phyloP scores from a whole-genome alignment of 1,140 invertebrate species.

The Thalassaphorura encarpata region DNA sequence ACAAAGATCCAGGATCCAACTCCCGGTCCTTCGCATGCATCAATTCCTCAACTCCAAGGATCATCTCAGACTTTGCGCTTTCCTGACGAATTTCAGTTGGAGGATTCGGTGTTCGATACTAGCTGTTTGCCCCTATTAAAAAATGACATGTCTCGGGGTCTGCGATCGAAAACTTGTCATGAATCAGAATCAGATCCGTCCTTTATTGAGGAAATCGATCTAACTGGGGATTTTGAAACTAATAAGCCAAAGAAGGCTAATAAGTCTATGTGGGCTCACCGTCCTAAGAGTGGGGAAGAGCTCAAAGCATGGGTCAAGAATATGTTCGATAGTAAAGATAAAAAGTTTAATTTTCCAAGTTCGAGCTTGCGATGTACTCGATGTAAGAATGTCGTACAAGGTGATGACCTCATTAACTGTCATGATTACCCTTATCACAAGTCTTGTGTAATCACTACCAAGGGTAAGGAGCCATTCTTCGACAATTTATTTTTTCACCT shows the following conservation, averaged over 20 bases:
- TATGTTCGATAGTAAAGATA: slow-evolving; percentile 3
- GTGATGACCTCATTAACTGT: background rate
- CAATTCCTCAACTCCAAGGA: background rate
- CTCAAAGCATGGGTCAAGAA: slow-evolving; percentile 16
- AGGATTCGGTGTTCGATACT: too few species aligned
- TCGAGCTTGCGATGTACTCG: background rate
- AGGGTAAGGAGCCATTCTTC: background rate
- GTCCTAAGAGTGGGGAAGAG: background rate
- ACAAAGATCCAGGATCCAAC: background rate
- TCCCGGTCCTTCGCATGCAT: background rate
- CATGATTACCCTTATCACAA: slow-evolving; percentile 22
- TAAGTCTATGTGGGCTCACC: background rate
- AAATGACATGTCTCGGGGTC: background rate
- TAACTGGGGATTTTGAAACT: background rate
- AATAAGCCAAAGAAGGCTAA: background rate
- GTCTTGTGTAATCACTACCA: slow-evolving; percentile 2
- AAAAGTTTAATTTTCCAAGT: slow-evolving; percentile 7
- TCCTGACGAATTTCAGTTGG: background rate
- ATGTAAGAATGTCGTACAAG: background rate
- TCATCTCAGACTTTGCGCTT: background rate
- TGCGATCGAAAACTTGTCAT: too few species aligned
- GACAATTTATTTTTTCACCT: background rate
- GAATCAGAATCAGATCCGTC: too few species aligned
- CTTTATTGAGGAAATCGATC: too few species aligned
- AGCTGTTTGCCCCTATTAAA: background rate